Percentiles rank a stretch among this genome's conserved stretches.
Evolutionary conservation across 2,888 invertebrate genomes (phyloP).

Genomic region (Trichacis sp.): DNA sequence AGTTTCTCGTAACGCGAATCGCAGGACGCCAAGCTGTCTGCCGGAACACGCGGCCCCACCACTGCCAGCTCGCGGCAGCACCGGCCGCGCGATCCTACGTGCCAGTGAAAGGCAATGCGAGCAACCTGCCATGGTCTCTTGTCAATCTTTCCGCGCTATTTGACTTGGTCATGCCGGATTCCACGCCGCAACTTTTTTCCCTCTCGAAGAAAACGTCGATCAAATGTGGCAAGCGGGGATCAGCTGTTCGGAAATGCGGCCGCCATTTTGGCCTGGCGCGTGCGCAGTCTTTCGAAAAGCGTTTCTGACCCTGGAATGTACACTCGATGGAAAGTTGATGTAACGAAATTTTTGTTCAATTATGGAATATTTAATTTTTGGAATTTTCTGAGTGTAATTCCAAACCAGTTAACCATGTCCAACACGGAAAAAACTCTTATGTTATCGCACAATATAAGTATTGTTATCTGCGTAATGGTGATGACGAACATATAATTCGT

Average conservation of each 20-base stretch:
- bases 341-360: too few species aligned
- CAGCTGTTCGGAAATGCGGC: slow-evolving; percentile 66
- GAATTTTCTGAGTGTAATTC: too few species aligned
- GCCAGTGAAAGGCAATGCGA: slow-evolving; percentile 2
- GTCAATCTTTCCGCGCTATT: background rate
- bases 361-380: too few species aligned
- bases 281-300: slow-evolving; percentile 15
- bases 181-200: too few species aligned
- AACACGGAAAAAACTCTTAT: too few species aligned
- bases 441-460: too few species aligned
- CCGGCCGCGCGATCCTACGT: background rate
- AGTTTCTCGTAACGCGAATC: slow-evolving; percentile 55
- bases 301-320: too few species aligned
- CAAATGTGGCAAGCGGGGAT: slow-evolving; percentile 11
- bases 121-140: background rate
- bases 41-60: slow-evolving; percentile 54
- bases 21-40: slow-evolving; percentile 69
- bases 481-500: too few species aligned
- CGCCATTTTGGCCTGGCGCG: slow-evolving; percentile 38
- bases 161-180: background rate
- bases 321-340: too few species aligned
- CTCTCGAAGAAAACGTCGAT: too few species aligned
- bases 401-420: too few species aligned
- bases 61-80: slow-evolving; percentile 20
- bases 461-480: too few species aligned